Percentiles rank a stretch among this genome's conserved stretches.
Evolutionary conservation across 2,888 invertebrate genomes (phyloP).

Genomic region (Nephrotoma guestfalica): DNA sequence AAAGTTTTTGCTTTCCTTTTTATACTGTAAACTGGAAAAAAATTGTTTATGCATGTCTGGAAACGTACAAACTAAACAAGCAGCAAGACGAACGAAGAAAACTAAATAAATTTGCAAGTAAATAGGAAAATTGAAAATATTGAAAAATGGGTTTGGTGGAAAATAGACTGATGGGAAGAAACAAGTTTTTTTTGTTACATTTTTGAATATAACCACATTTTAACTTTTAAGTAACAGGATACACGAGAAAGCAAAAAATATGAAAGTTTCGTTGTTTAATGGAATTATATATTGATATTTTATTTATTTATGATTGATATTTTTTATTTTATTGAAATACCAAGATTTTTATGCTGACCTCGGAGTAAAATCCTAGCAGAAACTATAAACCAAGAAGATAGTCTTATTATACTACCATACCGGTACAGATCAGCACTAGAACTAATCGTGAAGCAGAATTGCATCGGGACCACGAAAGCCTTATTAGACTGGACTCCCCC

Average conservation of each 20-base stretch:
- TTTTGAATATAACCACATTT: not conserved
- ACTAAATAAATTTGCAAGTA: not conserved
- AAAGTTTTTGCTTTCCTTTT: not conserved
- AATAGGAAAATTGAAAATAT: not conserved
- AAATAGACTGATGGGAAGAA: not conserved
- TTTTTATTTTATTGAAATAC: not conserved
- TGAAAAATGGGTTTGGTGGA: not conserved
- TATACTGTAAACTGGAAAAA: not conserved
- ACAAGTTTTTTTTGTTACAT: not conserved
- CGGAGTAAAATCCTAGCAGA: too few species aligned
- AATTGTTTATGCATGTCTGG: not conserved
- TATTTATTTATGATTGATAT: not conserved
- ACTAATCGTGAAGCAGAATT: too few species aligned
- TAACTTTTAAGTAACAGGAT: not conserved
- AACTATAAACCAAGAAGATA: too few species aligned
- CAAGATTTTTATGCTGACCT: not conserved
- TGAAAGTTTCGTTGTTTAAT: not conserved
- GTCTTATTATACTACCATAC: too few species aligned
- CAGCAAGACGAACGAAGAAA: not conserved
- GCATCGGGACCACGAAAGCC: too few species aligned
- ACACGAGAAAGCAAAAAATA: not conserved
- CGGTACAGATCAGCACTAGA: too few species aligned
- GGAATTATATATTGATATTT: not conserved
- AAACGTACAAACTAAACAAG: not conserved
- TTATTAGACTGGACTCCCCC: too few species aligned